These are phyloP conservation scores for Umimayanthus chanpuru DNA, from an alignment of 92 coral and sea anemone species.

Conservation along the genomic window DNA sequence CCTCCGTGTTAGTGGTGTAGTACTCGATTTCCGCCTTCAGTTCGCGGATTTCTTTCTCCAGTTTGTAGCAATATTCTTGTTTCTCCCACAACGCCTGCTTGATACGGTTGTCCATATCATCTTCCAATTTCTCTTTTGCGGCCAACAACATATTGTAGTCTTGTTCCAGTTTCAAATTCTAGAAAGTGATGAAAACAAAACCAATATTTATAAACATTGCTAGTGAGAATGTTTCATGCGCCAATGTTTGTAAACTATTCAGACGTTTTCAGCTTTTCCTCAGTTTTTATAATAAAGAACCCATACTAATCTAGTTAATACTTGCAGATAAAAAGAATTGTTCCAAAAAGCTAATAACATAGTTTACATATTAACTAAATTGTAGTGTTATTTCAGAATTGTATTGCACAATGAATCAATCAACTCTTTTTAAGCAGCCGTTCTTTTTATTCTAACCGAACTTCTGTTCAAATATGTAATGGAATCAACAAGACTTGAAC, in stretches of 20 bases:
- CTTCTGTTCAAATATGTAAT: too few species aligned
- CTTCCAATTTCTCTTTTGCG: conserved; percentile 52
- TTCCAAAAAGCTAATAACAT: too few species aligned
- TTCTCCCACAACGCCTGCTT: conserved; percentile 56
- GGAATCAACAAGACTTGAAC: too few species aligned
- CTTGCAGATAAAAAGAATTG: too few species aligned
- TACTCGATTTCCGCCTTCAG: conserved; percentile 60
- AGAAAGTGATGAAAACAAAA: conserved; percentile 1
- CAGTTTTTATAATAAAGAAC: too few species aligned
- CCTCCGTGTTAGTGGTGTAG: conserved; percentile 47
- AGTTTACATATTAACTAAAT: too few species aligned
- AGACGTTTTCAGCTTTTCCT: background rate
- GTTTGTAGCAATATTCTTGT: conserved; percentile 62
- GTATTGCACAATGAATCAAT: too few species aligned
- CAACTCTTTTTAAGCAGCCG: too few species aligned
- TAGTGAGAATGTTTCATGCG: background rate
- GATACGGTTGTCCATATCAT: conserved; percentile 52
- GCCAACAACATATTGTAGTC: conserved; percentile 42
- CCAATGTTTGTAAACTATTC: background rate
- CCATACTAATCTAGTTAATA: background rate
- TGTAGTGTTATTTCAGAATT: too few species aligned
- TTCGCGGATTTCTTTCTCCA: conserved; percentile 62
- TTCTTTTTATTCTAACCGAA: too few species aligned
- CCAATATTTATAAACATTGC: background rate
- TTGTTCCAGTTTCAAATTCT: conserved; percentile 54